Percentiles rank a stretch among this genome's conserved stretches.
phyloP scores from a whole-genome alignment of 2,113 vertebrate species.

The Hemiscyllium ocellatum region DNA sequence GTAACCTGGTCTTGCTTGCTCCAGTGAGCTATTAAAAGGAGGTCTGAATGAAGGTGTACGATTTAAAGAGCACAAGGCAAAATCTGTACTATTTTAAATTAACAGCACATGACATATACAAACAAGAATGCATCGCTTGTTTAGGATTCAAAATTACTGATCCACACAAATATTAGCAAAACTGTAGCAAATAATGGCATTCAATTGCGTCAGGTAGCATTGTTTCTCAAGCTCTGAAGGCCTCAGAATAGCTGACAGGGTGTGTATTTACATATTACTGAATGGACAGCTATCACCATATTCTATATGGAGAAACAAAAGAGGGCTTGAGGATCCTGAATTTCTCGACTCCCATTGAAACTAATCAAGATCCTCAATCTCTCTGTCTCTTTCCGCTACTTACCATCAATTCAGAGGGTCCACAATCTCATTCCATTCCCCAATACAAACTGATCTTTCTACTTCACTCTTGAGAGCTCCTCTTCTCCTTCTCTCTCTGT shows the following conservation, averaged over 20 bases:
- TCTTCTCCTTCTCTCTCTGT: background rate
- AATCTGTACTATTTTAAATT: background rate
- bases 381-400: too few relatives aligned
- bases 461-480: background rate
- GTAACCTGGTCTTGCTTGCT: background rate
- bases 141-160: background rate
- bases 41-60: background rate
- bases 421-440: background rate
- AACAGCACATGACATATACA: background rate
- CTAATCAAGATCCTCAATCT: too few relatives aligned
- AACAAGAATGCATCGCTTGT: background rate
- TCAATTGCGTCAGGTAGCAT: background rate
- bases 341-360: too few relatives aligned
- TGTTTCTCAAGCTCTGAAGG: background rate
- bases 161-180: background rate
- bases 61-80: background rate
- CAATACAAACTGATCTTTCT: background rate
- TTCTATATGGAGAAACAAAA: background rate
- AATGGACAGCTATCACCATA: background rate
- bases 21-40: background rate
- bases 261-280: background rate
- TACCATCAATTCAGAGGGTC: too few relatives aligned
- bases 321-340: too few relatives aligned
- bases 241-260: background rate
- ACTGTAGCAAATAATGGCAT: background rate